These are phyloP conservation scores for Lutjanus campechanus DNA, from an alignment of 2,797 vertebrate genomes.

Conservation along the genomic window DNA sequence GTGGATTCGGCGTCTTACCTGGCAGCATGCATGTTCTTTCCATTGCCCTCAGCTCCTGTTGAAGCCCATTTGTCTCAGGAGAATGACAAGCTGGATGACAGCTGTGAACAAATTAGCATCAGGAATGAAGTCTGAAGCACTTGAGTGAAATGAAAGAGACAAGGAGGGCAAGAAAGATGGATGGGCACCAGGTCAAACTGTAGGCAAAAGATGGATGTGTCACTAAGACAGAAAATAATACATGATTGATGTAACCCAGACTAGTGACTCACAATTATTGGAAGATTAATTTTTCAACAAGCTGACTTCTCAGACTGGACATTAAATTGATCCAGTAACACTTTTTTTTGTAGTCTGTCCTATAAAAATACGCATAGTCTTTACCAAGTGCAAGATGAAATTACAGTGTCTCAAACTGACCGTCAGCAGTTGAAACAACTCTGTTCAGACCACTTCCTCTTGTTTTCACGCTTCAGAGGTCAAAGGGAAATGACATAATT, in stretches of 20 bases:
- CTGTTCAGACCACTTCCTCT: conserved; percentile 42
- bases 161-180: conserved; percentile 9
- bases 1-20: conserved; percentile 32
- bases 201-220: conserved; percentile 6
- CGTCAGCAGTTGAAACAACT: conserved; percentile 6
- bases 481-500: not conserved
- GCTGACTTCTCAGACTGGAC: not conserved
- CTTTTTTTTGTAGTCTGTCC: not conserved
- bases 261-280: not conserved
- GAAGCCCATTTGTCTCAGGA: conserved; percentile 40
- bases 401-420: not conserved
- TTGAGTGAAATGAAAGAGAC: conserved; percentile 32
- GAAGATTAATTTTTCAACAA: not conserved
- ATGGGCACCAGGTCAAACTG: conserved; percentile 24
- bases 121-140: conserved; percentile 34
- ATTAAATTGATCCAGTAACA: not conserved
- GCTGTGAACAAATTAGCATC: conserved; percentile 21
- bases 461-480: conserved; percentile 14
- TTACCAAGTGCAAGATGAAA: not conserved
- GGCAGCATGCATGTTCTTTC: conserved; percentile 45
- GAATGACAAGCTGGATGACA: conserved; percentile 46
- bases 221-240: conserved; percentile 1
- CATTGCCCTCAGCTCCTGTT: conserved; percentile 44
- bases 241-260: conserved; percentile 1
- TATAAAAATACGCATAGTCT: not conserved